These are phyloP conservation scores for Myotis yumanensis DNA, from an alignment of 2,113 vertebrate species.

Conservation along the genomic window DNA sequence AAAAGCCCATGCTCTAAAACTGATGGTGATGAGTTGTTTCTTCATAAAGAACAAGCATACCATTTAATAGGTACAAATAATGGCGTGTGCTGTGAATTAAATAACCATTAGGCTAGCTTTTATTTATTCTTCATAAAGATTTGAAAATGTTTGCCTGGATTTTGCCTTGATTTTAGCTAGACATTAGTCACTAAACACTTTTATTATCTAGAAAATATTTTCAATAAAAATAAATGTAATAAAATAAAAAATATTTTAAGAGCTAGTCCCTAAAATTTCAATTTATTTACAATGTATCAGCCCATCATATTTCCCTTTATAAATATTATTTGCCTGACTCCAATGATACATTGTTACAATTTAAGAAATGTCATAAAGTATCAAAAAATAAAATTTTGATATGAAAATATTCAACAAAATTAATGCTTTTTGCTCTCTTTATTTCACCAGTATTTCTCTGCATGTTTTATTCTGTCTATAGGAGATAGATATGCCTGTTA, in stretches of 20 bases:
- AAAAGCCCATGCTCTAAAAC: neutral
- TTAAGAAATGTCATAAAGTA: neutral
- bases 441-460: neutral
- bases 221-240: slow-evolving; percentile 32
- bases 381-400: neutral
- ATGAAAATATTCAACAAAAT: neutral
- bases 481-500: neutral
- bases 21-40: neutral
- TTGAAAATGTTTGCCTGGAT: neutral
- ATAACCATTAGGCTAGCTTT: neutral
- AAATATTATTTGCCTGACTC: neutral
- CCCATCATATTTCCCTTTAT: neutral
- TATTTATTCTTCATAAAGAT: neutral
- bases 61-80: neutral
- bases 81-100: neutral
- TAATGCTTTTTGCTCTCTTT: neutral
- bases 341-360: neutral
- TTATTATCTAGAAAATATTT: neutral
- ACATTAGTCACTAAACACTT: neutral
- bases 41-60: neutral
- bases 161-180: neutral
- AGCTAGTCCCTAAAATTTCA: neutral
- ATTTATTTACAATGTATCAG: neutral
- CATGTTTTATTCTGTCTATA: neutral
- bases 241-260: slow-evolving; percentile 23